phyloP scores from a whole-genome alignment of 2,888 invertebrate genomes.

The Drosophila niveifrons region DNA sequence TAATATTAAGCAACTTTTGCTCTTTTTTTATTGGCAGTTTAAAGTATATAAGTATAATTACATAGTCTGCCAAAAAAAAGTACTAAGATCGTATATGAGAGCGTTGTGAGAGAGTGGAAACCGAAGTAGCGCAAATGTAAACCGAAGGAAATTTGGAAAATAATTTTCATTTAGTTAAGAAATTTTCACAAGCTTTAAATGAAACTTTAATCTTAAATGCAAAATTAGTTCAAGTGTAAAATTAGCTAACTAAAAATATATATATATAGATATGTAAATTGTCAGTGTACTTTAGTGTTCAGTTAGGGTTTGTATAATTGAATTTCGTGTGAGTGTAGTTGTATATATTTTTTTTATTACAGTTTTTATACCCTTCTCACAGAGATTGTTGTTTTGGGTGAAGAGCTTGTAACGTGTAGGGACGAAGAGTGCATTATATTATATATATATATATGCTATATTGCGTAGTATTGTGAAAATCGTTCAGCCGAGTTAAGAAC shows the following conservation, averaged over 20 bases:
- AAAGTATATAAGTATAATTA: slow-evolving; percentile 65
- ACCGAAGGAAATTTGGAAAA: slow-evolving; percentile 10
- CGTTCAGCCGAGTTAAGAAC: slow-evolving; percentile 24
- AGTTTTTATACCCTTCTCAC: slow-evolving; percentile 77
- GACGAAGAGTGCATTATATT: neutral
- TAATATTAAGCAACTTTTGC: slow-evolving; percentile 17
- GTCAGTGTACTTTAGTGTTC: slow-evolving; percentile 26
- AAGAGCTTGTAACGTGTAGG: slow-evolving; percentile 4
- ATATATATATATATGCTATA: neutral
- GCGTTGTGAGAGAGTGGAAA: slow-evolving; percentile 51
- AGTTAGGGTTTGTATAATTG: slow-evolving; percentile 30
- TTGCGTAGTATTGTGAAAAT: slow-evolving; percentile 5
- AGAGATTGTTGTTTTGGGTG: slow-evolving; percentile 25
- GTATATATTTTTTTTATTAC: slow-evolving; percentile 44
- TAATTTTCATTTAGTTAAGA: slow-evolving; percentile 25
- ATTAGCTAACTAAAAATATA: slow-evolving; percentile 16
- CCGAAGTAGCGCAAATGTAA: slow-evolving; percentile 27
- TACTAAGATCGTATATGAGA: slow-evolving; percentile 75
- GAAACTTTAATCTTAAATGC: slow-evolving; percentile 23
- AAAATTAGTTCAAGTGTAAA: slow-evolving; percentile 44
- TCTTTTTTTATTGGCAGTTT: slow-evolving; percentile 40
- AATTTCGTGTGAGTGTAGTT: slow-evolving; percentile 24
- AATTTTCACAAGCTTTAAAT: slow-evolving; percentile 23
- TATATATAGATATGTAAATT: slow-evolving; percentile 23
- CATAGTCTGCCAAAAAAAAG: slow-evolving; percentile 70